phyloP scores from a whole-genome alignment of 2,113 vertebrate species.

The Tautogolabrus adspersus region DNA sequence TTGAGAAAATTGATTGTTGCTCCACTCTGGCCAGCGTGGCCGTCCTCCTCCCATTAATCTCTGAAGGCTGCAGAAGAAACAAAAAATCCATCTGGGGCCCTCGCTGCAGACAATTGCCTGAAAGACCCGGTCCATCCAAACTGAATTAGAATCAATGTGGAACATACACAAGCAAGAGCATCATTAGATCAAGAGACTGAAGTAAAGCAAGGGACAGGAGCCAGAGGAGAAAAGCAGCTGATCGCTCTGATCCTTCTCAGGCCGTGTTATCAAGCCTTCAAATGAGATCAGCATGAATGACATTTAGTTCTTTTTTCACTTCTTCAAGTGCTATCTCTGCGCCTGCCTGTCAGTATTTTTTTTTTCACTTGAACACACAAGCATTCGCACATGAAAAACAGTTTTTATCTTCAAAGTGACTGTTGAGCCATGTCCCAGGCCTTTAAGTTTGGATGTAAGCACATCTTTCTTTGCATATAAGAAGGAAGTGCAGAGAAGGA shows the following conservation, averaged over 20 bases:
- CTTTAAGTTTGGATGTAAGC: constrained; percentile 45
- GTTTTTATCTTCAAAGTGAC: constrained; percentile 38
- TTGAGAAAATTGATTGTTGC: constrained; percentile 77
- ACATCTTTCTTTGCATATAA: constrained; percentile 45
- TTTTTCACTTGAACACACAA: constrained; percentile 23
- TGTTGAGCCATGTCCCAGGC: constrained; percentile 28
- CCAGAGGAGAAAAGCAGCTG: constrained; percentile 51
- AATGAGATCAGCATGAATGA: constrained; percentile 42
- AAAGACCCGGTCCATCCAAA: constrained; percentile 83
- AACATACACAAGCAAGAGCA: constrained; percentile 79
- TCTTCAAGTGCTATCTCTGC: constrained; percentile 32
- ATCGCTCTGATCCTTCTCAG: constrained; percentile 53
- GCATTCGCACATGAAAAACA: constrained; percentile 16
- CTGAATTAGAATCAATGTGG: constrained; percentile 85
- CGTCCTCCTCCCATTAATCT: constrained; percentile 80
- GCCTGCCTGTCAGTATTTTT: constrained; percentile 16
- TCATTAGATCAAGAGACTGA: constrained; percentile 73
- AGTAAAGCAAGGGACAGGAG: constrained; percentile 64
- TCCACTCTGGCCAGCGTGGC: constrained; percentile 69
- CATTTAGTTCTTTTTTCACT: constrained; percentile 24
- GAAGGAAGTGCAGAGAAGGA: constrained; percentile 18
- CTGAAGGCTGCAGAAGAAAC: constrained; percentile 75
- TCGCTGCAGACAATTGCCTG: constrained; percentile 83
- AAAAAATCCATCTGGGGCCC: constrained; percentile 83
- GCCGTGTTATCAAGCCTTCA: constrained; percentile 43